Evolutionary conservation across 2,113 vertebrate species (phyloP).

Genomic region (Gallinago undulata): DNA sequence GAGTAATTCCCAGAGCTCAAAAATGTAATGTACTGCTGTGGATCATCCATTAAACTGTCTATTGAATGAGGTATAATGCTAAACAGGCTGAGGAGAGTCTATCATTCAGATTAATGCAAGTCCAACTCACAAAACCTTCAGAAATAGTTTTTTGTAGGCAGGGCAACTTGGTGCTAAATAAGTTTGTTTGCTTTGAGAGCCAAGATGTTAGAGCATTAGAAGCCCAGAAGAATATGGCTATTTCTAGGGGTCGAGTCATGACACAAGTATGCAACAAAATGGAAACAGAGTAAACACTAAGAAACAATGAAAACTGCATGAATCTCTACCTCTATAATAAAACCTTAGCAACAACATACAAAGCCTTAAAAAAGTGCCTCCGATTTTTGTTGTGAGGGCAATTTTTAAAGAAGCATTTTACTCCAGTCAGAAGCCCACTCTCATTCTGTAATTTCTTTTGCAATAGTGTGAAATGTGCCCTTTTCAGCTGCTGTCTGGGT

Average conservation of each 20-base stretch:
- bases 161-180: constrained; percentile 10
- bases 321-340: not conserved
- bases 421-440: not conserved
- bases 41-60: constrained; percentile 75
- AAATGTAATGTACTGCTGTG: constrained; percentile 54
- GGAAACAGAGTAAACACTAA: constrained; percentile 42
- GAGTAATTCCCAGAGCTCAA: constrained; percentile 57
- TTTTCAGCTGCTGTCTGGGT: not conserved
- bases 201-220: constrained; percentile 12
- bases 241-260: constrained; percentile 44
- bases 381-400: not conserved
- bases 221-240: constrained; percentile 24
- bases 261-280: constrained; percentile 48
- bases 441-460: not conserved
- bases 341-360: not conserved
- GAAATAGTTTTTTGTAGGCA: constrained; percentile 26
- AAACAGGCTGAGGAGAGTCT: constrained; percentile 64
- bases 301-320: constrained; percentile 14
- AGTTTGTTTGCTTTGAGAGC: constrained; percentile 28
- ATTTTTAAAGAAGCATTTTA: not conserved
- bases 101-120: constrained; percentile 47
- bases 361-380: not conserved
- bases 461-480: not conserved
- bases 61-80: constrained; percentile 69
- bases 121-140: constrained; percentile 37